Evolutionary conservation across 2,113 vertebrate species (phyloP), one percentile per base, ranked within the genome.

Genomic region (Corythornis cristatus): DNA sequence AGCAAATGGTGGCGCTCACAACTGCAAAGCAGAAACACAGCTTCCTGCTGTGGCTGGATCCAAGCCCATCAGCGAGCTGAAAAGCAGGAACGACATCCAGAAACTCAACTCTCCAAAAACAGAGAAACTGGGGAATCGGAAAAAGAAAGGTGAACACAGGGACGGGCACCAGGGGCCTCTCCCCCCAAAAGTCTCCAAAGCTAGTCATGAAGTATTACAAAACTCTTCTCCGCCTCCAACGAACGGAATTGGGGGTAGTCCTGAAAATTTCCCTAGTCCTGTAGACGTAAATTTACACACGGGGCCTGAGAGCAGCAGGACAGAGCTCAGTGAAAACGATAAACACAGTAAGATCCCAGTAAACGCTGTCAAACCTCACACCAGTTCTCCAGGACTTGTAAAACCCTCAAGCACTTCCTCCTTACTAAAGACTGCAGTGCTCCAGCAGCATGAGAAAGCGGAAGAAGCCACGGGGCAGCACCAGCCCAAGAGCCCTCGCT

Each of bases 51-150:
- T 97, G 46, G 70, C 98, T 2, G 80, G 97, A 0, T 91, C 97
- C 18, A 99, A 98, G 93, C 97, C 98, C 3, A 96, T 98, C 90
- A 97, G 98, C 1, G 99, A 99, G 60, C 96, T 98, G 72, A 99
- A 99, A 97, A 97, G 95, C 96, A 98, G 98, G 95, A 99, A 98
- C 3, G 99, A 99, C 65, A 98, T 99, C 56, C 99, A 99, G 96
- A 99, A 99, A 97, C 97, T 98, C 1, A 98, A 98, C 9, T 99
- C 98, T 1, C 99, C 98, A 2, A 98, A 99, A 97, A 21, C 98
- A 6, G 99, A 99, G 93, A 99, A 99, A 93, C 72, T 98, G 79
- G 97, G 98, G 40, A 98, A 96, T 87, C 98, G 98, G 70, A 99
- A 99, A 91, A 97, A 96, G 64, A 98, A 98, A 83, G 97, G 96